phyloP scores from a whole-genome alignment of 2,113 vertebrate genomes.

The Tragelaphus strepsiceros region DNA sequence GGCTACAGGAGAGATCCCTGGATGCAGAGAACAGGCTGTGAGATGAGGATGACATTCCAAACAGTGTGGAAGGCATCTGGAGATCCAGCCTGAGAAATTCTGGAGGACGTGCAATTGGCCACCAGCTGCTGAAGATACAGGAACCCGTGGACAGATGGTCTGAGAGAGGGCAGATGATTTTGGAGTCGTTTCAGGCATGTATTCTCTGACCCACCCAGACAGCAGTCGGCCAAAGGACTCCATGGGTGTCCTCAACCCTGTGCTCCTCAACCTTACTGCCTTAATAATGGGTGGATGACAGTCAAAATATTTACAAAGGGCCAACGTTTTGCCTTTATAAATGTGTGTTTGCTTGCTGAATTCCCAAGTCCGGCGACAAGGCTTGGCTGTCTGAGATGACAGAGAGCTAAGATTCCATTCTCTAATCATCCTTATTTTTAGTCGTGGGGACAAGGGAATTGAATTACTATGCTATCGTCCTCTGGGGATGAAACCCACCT shows the following conservation, averaged over 20 bases:
- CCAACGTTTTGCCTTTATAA: neutral
- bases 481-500: slow-evolving; percentile 43
- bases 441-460: slow-evolving; percentile 38
- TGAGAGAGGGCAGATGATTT: neutral
- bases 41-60: neutral
- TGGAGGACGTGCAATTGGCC: neutral
- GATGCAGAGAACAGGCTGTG: neutral
- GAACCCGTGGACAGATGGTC: neutral
- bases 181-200: neutral
- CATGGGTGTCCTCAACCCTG: neutral
- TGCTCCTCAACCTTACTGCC: neutral
- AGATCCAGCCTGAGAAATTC: neutral
- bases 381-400: neutral
- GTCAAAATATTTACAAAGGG: neutral
- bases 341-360: neutral
- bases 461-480: slow-evolving; percentile 47
- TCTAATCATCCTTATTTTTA: slow-evolving; percentile 67
- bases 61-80: neutral
- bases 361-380: neutral
- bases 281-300: neutral
- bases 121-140: neutral
- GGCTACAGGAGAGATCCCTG: neutral
- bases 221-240: neutral
- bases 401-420: slow-evolving; percentile 25
- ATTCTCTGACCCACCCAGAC: neutral